phyloP scores from a whole-genome alignment of 2,113 vertebrate species.

The Aplodontia rufa region DNA sequence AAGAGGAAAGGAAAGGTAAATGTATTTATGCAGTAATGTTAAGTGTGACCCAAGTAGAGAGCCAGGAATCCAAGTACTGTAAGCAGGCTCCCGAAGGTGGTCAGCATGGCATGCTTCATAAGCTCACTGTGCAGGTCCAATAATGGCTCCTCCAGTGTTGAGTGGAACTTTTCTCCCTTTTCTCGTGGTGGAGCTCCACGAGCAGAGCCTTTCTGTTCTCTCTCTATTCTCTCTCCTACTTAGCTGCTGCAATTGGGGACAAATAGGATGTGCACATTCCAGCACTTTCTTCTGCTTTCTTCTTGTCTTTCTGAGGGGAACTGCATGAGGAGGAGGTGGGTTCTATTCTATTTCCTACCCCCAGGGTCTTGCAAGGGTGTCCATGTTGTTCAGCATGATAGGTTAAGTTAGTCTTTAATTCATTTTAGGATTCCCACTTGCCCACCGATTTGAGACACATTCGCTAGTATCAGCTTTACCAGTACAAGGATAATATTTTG shows the following conservation, averaged over 20 bases:
- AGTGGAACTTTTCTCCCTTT: neutral
- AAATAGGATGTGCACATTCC: neutral
- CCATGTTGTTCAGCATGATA: neutral
- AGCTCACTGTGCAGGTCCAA: neutral
- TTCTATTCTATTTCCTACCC: neutral
- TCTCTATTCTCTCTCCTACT: neutral
- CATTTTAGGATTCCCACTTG: neutral
- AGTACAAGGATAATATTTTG: neutral
- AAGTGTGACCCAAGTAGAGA: neutral
- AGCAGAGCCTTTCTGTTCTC: neutral
- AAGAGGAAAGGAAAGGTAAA: neutral
- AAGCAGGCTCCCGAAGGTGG: neutral
- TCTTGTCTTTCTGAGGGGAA: neutral
- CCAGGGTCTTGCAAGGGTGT: neutral
- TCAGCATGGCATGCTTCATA: neutral
- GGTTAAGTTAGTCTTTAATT: neutral
- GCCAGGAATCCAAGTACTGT: too few species aligned
- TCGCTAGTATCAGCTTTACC: neutral
- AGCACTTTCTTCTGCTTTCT: neutral
- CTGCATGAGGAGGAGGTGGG: too few species aligned
- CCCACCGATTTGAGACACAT: neutral
- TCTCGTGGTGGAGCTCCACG: neutral
- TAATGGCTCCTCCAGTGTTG: neutral
- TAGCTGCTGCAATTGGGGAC: neutral
- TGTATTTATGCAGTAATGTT: neutral